These are phyloP conservation scores for Barbus barbus DNA, from an alignment of 2,113 vertebrate genomes.

Conservation along the genomic window DNA sequence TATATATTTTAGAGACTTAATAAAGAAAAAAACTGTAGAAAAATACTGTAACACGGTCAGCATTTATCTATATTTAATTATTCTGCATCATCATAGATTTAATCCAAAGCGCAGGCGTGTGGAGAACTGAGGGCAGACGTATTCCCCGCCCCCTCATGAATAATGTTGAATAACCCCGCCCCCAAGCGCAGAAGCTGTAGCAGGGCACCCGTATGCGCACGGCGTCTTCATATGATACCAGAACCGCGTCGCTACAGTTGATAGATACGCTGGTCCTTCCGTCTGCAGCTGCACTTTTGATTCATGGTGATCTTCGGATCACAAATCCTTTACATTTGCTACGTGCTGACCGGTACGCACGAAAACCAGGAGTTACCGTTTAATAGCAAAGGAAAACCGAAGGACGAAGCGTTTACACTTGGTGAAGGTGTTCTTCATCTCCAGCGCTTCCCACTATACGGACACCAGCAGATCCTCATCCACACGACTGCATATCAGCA, in stretches of 20 bases:
- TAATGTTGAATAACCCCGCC: not conserved
- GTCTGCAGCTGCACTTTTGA: not conserved
- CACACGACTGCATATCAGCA: not conserved
- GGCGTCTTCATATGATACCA: conserved; percentile 2
- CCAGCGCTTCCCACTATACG: conserved; percentile 6
- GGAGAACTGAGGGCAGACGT: too few species aligned
- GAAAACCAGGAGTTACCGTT: conserved; percentile 11
- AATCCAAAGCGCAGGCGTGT: not conserved
- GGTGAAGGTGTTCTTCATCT: conserved; percentile 9
- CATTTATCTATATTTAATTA: not conserved
- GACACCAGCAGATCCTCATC: not conserved
- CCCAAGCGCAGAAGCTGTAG: conserved; percentile 35
- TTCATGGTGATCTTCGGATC: not conserved
- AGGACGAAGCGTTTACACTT: conserved; percentile 16
- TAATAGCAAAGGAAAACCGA: not conserved
- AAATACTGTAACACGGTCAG: not conserved
- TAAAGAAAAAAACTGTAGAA: too few species aligned
- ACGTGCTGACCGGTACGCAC: not conserved
- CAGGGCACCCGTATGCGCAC: conserved; percentile 14
- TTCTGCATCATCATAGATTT: not conserved
- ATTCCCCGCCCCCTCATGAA: not conserved
- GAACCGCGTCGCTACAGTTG: not conserved
- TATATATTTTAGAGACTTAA: not conserved
- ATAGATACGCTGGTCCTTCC: not conserved
- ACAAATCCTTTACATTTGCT: not conserved